Evolutionary conservation across 2,113 vertebrate genomes (phyloP).

Genomic region (Pseudopodoces humilis): DNA sequence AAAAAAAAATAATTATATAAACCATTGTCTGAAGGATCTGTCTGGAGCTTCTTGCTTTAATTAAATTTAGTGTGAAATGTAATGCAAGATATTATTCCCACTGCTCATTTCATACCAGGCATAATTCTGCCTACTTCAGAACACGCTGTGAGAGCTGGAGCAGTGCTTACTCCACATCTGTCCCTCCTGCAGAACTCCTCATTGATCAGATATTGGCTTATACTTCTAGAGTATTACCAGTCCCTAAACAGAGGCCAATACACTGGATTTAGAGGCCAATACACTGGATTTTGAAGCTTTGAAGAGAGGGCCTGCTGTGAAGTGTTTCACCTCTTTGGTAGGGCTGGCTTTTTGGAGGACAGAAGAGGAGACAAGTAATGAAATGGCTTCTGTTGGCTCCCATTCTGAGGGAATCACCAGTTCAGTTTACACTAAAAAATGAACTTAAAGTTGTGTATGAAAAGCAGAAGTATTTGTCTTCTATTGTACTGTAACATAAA

Average conservation of each 20-base stretch:
- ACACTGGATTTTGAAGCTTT: not conserved
- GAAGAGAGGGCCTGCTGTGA: not conserved
- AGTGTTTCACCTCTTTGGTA: not conserved
- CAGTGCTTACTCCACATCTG: not conserved
- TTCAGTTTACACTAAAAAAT: not conserved
- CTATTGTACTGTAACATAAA: not conserved
- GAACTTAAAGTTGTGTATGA: not conserved
- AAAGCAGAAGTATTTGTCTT: not conserved
- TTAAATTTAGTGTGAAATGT: not conserved
- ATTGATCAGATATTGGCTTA: not conserved
- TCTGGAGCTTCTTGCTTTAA: conserved; percentile 4
- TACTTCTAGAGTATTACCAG: not conserved
- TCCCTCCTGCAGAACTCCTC: not conserved
- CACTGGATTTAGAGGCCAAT: not conserved
- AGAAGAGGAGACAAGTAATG: not conserved
- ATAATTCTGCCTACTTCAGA: not conserved
- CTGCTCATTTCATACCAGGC: not conserved
- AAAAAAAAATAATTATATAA: accelerated
- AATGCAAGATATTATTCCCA: not conserved
- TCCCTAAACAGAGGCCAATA: not conserved
- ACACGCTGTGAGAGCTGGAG: not conserved
- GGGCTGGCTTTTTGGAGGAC: not conserved
- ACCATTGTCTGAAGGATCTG: not conserved
- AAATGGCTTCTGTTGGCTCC: not conserved
- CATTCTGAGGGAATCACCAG: not conserved